Evolutionary conservation across 2,797 vertebrate genomes (phyloP).

Genomic region (Labroides dimidiatus): DNA sequence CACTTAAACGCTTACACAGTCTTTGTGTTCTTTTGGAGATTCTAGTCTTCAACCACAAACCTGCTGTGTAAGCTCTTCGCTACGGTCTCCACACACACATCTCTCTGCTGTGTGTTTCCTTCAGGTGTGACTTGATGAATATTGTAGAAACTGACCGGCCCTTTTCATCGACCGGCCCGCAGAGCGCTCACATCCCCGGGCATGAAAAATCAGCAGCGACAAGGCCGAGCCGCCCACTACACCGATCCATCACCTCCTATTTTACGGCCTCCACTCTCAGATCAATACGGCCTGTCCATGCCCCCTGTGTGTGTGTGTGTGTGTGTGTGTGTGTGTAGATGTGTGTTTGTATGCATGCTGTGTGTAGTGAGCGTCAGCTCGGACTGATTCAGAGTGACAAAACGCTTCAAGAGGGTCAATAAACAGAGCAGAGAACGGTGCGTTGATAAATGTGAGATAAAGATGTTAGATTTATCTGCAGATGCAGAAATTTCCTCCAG

Average conservation of each 20-base stretch:
- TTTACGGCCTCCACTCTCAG: slow-evolving; percentile 67
- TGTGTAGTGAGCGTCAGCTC: slow-evolving; percentile 24
- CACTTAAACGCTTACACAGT: no score
- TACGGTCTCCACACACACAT: background rate
- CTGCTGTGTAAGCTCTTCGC: background rate
- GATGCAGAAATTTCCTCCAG: background rate
- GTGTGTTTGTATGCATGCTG: slow-evolving; percentile 8
- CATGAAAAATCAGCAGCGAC: slow-evolving; percentile 57
- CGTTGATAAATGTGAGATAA: slow-evolving; percentile 39
- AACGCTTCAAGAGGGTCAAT: slow-evolving; percentile 50
- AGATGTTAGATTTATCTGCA: slow-evolving; percentile 37
- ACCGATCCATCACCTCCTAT: slow-evolving; percentile 69
- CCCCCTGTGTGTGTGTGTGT: slow-evolving; percentile 14
- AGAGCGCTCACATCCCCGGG: slow-evolving; percentile 25
- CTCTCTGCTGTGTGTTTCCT: slow-evolving; percentile 13
- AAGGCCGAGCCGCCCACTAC: slow-evolving; percentile 58
- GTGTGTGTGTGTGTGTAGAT: slow-evolving; percentile 14
- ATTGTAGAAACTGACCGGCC: slow-evolving; percentile 21
- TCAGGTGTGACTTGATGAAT: slow-evolving; percentile 29
- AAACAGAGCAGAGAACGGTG: slow-evolving; percentile 31
- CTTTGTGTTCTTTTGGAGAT: background rate
- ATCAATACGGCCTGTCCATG: slow-evolving; percentile 66
- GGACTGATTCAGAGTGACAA: slow-evolving; percentile 53
- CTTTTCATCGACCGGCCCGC: slow-evolving; percentile 49
- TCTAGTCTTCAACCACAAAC: background rate